phyloP scores from a whole-genome alignment of 2,797 vertebrate species.

The Scyliorhinus canicula region DNA sequence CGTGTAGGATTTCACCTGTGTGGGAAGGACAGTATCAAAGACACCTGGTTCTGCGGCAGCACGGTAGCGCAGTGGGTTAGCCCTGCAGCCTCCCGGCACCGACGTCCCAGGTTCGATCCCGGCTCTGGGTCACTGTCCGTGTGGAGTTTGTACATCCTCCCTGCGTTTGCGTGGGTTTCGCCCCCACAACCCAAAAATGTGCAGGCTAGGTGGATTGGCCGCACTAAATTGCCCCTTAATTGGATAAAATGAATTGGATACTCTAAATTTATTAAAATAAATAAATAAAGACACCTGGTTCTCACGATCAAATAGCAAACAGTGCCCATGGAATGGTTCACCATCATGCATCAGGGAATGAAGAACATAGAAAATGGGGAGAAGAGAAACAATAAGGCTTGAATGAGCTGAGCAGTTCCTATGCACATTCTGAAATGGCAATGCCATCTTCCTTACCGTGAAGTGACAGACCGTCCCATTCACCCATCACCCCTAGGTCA shows the following conservation, averaged over 20 bases:
- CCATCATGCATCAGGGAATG: neutral
- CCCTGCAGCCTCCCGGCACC: too few relatives aligned
- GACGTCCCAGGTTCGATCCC: too few relatives aligned
- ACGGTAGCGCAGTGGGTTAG: too few relatives aligned
- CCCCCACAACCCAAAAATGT: too few relatives aligned
- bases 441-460: neutral
- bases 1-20: neutral
- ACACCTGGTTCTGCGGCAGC: neutral
- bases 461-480: neutral
- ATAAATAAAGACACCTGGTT: neutral
- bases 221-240: too few relatives aligned
- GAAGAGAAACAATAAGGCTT: neutral
- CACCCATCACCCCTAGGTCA: neutral
- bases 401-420: neutral
- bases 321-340: neutral
- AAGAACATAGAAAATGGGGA: neutral
- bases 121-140: too few relatives aligned
- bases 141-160: too few relatives aligned
- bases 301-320: neutral
- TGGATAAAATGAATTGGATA: too few relatives aligned
- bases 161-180: too few relatives aligned
- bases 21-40: neutral
- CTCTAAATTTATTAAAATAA: too few relatives aligned
- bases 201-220: too few relatives aligned
- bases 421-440: neutral